Conservation (phyloP, 1,140 invertebrate genomes). For the Pentalonia nigronervosa region DNA sequence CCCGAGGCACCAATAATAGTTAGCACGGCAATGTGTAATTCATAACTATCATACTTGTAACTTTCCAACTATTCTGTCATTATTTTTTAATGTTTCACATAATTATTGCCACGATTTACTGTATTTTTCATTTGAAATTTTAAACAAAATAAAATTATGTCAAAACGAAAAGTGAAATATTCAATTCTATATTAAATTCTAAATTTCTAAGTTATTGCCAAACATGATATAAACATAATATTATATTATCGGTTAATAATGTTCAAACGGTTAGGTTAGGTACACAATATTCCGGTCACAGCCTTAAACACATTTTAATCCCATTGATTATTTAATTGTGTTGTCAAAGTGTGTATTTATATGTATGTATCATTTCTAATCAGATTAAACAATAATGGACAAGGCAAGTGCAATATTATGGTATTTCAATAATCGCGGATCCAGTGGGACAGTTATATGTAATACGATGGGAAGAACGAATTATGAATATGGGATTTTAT, state of each 20-base stretch:
- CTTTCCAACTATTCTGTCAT: neutral
- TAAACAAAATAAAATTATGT: neutral
- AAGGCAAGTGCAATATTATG: neutral
- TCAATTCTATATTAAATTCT: neutral
- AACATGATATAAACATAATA: neutral
- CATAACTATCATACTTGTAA: neutral
- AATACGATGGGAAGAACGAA: neutral
- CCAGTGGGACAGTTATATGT: neutral
- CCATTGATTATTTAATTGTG: neutral
- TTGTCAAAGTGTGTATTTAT: neutral
- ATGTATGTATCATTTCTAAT: neutral
- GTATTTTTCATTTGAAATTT: neutral
- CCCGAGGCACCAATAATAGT: too few species aligned
- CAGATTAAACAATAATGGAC: neutral
- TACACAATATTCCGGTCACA: neutral
- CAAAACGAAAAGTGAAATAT: neutral
- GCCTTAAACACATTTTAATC: neutral
- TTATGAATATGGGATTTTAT: neutral
- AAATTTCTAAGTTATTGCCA: neutral
- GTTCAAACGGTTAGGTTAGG: neutral
- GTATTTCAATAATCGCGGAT: neutral
- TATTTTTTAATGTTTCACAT: neutral
- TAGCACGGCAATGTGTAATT: neutral
- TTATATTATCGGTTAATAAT: neutral
- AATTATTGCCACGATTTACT: neutral